These are phyloP conservation scores for Larimichthys polyactis DNA, from an alignment of 2,113 vertebrate genomes.

Conservation along the genomic window DNA sequence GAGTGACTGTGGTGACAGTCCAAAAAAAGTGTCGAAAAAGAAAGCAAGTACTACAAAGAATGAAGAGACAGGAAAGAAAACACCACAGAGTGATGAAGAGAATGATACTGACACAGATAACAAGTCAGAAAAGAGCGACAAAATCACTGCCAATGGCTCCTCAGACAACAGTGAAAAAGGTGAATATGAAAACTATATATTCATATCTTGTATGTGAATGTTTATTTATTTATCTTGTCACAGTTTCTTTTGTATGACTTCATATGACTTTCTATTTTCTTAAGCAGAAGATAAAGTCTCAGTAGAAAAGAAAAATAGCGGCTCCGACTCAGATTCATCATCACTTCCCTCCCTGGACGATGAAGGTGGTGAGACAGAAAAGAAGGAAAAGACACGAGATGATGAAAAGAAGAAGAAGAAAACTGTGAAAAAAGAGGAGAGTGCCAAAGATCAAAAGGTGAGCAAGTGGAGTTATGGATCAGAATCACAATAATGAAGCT, in stretches of 20 bases:
- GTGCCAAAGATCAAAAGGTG: slow-evolving; percentile 68
- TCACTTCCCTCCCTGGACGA: slow-evolving; percentile 79
- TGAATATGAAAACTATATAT: slow-evolving; percentile 19
- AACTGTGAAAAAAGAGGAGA: slow-evolving; percentile 8
- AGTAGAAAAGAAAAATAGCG: slow-evolving; percentile 10
- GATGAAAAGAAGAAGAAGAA: slow-evolving; percentile 39
- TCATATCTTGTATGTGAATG: neutral
- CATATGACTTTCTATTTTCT: neutral
- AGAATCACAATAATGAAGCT: neutral
- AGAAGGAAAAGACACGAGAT: slow-evolving; percentile 22
- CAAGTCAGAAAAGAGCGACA: slow-evolving; percentile 29
- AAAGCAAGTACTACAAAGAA: slow-evolving; percentile 18
- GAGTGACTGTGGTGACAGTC: slow-evolving; percentile 14
- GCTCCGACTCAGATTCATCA: slow-evolving; percentile 75
- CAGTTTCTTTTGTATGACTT: neutral
- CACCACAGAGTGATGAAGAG: slow-evolving; percentile 33
- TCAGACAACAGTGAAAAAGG: slow-evolving; percentile 77
- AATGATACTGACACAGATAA: slow-evolving; percentile 4
- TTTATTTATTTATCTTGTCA: neutral
- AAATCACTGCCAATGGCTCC: neutral
- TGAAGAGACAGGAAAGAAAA: slow-evolving; percentile 46
- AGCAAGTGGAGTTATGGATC: slow-evolving; percentile 5
- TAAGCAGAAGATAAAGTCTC: slow-evolving; percentile 38
- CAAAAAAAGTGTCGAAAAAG: slow-evolving; percentile 41
- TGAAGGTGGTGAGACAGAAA: slow-evolving; percentile 36